Percentiles rank a stretch among this genome's conserved stretches.
These are phyloP conservation scores for Amphimallon solstitiale DNA, from an alignment of 2,888 invertebrate species.

Conservation along the genomic window DNA sequence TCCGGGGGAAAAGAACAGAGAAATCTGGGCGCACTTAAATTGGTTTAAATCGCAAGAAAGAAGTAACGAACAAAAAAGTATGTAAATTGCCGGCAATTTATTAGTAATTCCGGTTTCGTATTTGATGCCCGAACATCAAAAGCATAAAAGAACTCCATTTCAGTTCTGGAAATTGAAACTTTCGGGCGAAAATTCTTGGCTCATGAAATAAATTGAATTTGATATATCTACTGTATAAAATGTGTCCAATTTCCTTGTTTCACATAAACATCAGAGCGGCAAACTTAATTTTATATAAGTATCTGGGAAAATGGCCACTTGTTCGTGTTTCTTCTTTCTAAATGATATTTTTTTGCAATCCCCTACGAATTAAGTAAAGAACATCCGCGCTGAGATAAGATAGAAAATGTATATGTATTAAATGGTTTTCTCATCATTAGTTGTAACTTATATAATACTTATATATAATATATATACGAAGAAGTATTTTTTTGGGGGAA, in stretches of 20 bases:
- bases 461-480: too few species aligned
- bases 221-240: constrained; percentile 14
- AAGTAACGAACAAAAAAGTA: constrained; percentile 17
- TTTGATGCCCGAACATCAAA: constrained; percentile 25
- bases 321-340: constrained; percentile 4
- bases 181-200: constrained; percentile 25
- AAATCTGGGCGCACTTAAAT: constrained; percentile 7
- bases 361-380: constrained; percentile 7
- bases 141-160: constrained; percentile 30
- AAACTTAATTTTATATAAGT: constrained; percentile 32
- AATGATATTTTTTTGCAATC: constrained; percentile 24
- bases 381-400: neutral
- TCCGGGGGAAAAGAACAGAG: neutral
- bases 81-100: constrained; percentile 31
- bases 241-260: constrained; percentile 14
- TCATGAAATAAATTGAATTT: constrained; percentile 25
- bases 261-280: constrained; percentile 27
- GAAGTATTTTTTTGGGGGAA: too few species aligned
- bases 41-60: constrained; percentile 24
- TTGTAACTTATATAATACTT: too few species aligned
- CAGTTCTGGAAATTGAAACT: constrained; percentile 24
- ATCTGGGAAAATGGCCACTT: constrained; percentile 27
- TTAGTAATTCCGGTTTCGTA: constrained; percentile 29
- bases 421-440: constrained; percentile 12
- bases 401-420: constrained; percentile 7